Evolutionary conservation across 1,140 invertebrate species (phyloP).

Genomic region (Musca vetustissima): DNA sequence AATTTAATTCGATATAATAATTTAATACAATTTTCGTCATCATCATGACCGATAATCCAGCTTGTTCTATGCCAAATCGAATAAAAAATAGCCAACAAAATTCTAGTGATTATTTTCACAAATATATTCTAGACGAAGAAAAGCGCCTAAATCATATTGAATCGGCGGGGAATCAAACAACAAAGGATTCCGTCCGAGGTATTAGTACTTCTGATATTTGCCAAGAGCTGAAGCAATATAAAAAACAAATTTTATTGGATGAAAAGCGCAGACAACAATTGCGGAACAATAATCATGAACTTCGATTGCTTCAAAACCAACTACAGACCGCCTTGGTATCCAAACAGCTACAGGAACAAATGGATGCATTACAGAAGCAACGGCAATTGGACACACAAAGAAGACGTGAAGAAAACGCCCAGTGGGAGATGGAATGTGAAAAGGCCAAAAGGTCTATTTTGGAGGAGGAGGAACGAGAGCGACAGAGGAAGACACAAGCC

Average conservation of each 20-base stretch:
- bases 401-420: constrained; percentile 15
- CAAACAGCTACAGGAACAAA: constrained; percentile 20
- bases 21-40: too few species aligned
- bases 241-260: constrained; percentile 19
- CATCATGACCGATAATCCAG: too few species aligned
- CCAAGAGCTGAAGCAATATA: constrained; percentile 13
- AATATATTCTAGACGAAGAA: too few species aligned
- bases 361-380: background rate
- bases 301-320: constrained; percentile 22
- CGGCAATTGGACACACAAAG: background rate
- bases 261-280: constrained; percentile 25
- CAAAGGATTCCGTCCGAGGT: too few species aligned
- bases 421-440: constrained; percentile 10
- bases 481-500: constrained; percentile 13
- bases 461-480: constrained; percentile 11
- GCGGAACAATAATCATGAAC: constrained; percentile 20
- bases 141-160: too few species aligned
- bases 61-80: too few species aligned
- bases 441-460: background rate
- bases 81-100: too few species aligned
- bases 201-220: constrained; percentile 14
- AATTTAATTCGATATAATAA: too few species aligned
- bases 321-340: constrained; percentile 19
- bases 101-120: too few species aligned
- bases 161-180: too few species aligned